Evolutionary conservation across 2,113 vertebrate species (phyloP).

Genomic region (Potamarius usumacintae): DNA sequence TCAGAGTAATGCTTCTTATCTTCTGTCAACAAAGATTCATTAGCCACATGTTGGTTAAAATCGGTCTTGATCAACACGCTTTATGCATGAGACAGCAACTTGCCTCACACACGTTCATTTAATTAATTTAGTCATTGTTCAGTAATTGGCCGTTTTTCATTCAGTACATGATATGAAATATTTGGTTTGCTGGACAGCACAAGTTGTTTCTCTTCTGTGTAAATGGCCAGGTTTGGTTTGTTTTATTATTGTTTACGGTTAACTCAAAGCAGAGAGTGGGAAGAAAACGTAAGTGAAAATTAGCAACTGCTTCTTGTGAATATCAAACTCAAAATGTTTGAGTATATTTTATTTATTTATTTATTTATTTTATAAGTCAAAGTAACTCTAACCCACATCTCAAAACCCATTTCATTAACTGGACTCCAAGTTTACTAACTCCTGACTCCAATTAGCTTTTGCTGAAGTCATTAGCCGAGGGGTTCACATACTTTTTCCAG

Average conservation of each 20-base stretch:
- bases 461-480: no score
- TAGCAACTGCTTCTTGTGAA: no score
- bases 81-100: conserved; percentile 8
- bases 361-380: no score
- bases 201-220: background rate
- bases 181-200: background rate
- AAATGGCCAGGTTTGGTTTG: background rate
- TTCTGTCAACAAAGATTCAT: background rate
- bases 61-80: background rate
- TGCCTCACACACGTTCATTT: background rate
- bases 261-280: no score
- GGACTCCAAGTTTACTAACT: no score
- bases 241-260: background rate
- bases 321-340: no score
- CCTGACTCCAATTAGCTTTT: no score
- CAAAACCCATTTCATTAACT: no score
- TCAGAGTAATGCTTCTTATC: background rate
- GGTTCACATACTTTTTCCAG: no score
- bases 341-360: no score
- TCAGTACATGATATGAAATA: background rate
- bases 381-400: no score
- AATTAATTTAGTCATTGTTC: background rate
- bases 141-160: background rate
- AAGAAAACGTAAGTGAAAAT: no score
- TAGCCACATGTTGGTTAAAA: background rate